Evolutionary conservation across 2,113 vertebrate genomes (phyloP).

Genomic region (Melanocharis versteri): DNA sequence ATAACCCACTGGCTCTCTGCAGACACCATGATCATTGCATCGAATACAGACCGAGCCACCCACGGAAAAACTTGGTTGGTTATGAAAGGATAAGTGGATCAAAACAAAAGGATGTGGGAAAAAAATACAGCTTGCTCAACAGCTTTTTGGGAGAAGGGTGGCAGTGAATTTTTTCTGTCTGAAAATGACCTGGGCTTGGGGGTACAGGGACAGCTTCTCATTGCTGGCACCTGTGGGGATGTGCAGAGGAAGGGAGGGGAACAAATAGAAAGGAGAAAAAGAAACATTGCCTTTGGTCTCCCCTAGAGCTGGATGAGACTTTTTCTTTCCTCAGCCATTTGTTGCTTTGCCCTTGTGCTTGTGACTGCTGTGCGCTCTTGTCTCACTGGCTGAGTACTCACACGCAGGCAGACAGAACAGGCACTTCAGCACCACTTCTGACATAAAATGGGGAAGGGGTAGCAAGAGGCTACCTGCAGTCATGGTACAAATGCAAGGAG

Average conservation of each 20-base stretch:
- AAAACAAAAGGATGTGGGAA: not conserved
- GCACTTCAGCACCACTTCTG: not conserved
- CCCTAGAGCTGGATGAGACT: not conserved
- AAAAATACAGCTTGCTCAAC: not conserved
- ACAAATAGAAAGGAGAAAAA: not conserved
- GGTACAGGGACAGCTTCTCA: not conserved
- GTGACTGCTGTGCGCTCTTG: not conserved
- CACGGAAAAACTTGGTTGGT: not conserved
- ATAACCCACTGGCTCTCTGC: not conserved
- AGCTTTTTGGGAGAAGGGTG: not conserved
- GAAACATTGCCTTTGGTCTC: not conserved
- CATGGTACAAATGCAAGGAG: not conserved
- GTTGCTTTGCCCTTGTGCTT: not conserved
- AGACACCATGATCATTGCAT: not conserved
- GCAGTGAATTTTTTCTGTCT: not conserved
- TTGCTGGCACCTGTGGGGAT: not conserved
- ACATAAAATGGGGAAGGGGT: not conserved
- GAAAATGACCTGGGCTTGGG: not conserved
- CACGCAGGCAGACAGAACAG: not conserved
- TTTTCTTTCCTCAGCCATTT: not conserved
- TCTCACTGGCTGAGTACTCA: not conserved
- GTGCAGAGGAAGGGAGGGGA: not conserved
- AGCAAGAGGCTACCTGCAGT: not conserved
- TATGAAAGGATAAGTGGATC: not conserved
- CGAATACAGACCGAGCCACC: rapidly evolving